These are phyloP conservation scores for Drosophila triauraria DNA, from an alignment of 1,140 invertebrate genomes.

Conservation along the genomic window DNA sequence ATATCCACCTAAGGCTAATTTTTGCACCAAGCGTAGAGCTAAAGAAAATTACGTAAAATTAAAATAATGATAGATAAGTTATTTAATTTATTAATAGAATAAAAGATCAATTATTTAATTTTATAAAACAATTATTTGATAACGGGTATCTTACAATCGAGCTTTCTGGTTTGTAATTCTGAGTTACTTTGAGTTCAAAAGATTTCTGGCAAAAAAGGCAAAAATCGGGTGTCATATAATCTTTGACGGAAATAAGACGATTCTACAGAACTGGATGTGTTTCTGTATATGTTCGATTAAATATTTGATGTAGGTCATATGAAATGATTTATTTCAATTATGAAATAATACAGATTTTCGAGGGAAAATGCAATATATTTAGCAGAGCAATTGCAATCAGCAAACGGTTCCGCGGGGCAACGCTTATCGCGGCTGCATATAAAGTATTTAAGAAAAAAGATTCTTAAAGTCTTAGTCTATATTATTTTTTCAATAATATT, in stretches of 20 bases:
- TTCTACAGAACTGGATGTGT: background rate
- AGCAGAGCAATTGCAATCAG: background rate
- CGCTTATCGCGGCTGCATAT: conserved; percentile 37
- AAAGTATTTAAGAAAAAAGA: background rate
- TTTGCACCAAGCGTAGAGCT: no score
- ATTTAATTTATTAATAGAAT: no score
- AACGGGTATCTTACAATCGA: no score
- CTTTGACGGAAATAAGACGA: background rate
- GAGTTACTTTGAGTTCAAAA: no score
- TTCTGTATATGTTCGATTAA: background rate
- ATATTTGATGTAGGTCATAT: conserved; percentile 1
- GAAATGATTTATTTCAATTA: background rate
- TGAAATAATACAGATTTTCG: background rate
- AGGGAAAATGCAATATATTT: background rate
- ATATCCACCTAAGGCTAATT: no score
- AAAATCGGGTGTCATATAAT: background rate
- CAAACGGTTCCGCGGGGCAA: conserved; percentile 29
- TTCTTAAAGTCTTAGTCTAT: background rate
- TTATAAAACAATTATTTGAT: no score
- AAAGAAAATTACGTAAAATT: no score
- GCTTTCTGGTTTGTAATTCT: no score
- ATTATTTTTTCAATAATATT: background rate
- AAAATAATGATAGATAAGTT: no score
- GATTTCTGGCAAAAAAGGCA: background rate
- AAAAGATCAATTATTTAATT: no score